Evolutionary conservation across 2,888 invertebrate genomes (phyloP).

Genomic region (Lomographa bimaculata): DNA sequence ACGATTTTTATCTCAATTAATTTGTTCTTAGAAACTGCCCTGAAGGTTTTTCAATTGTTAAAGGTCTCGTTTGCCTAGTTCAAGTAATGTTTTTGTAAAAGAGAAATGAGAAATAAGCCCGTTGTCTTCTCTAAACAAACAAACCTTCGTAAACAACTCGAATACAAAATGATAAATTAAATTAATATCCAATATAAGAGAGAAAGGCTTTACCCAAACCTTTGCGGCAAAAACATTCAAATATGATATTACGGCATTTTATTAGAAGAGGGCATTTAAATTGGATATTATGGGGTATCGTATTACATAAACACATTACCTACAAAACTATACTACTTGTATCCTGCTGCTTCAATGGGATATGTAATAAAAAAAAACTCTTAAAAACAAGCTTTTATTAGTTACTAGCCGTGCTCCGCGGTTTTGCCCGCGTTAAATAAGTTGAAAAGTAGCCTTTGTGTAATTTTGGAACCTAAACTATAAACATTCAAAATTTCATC

Average conservation of each 20-base stretch:
- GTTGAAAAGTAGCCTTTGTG: too few species aligned
- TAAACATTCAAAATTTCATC: too few species aligned
- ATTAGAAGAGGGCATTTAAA: conserved; percentile 9
- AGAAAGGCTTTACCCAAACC: conserved; percentile 27
- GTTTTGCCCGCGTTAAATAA: too few species aligned
- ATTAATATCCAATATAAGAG: conserved; percentile 42
- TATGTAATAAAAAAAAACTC: too few species aligned
- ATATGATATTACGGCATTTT: conserved; percentile 27
- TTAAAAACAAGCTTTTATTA: too few species aligned
- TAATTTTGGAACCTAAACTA: too few species aligned
- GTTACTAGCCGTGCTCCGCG: too few species aligned
- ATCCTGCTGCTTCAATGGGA: too few species aligned
- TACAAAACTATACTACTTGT: not conserved
- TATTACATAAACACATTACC: not conserved
- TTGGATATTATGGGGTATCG: too few species aligned
- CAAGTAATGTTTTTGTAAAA: conserved; percentile 1
- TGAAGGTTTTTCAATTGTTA: too few species aligned
- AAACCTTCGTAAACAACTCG: conserved; percentile 32
- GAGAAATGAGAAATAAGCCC: conserved; percentile 14
- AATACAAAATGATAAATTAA: conserved; percentile 45
- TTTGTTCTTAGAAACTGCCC: too few species aligned
- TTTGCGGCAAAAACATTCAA: conserved; percentile 23
- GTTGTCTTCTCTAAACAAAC: conserved; percentile 21
- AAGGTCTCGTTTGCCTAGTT: conserved; percentile 1
- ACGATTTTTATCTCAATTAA: too few species aligned